phyloP scores from a whole-genome alignment of 37 sponge, comb jelly and placozoan species.

The Diacarnus erythraeanus region DNA sequence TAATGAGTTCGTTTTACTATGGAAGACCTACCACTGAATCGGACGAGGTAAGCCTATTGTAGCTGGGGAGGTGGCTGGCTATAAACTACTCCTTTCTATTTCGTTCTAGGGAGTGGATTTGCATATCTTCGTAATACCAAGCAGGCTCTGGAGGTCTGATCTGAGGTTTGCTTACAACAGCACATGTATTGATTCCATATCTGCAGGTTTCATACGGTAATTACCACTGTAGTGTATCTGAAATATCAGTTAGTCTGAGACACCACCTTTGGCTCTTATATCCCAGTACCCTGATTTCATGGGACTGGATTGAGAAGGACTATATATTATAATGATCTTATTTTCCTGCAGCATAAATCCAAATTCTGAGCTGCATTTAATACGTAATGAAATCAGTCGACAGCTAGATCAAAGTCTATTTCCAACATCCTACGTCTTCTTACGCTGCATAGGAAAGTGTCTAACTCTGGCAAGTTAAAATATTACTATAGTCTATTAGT shows the following conservation, averaged over 20 bases:
- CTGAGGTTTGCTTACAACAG: conserved; percentile 49
- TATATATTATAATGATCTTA: too few relatives aligned
- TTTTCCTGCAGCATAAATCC: background rate
- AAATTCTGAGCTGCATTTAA: background rate
- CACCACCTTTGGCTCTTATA: too few relatives aligned
- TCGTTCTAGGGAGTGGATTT: conserved; percentile 47
- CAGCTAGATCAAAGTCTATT: conserved; percentile 46
- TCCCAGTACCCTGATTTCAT: too few relatives aligned
- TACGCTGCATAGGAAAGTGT: conserved; percentile 50
- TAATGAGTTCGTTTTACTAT: too few relatives aligned
- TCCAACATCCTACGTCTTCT: conserved; percentile 39
- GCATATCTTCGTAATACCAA: conserved; percentile 50
- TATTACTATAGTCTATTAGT: too few relatives aligned
- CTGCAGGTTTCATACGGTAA: conserved; percentile 69
- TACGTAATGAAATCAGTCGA: conserved; percentile 8
- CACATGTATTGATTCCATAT: conserved; percentile 42
- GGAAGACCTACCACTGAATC: too few relatives aligned
- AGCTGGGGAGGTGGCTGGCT: too few relatives aligned
- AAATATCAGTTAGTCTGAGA: background rate
- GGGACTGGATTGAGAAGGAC: too few relatives aligned
- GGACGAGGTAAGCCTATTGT: too few relatives aligned
- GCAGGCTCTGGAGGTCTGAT: conserved; percentile 32
- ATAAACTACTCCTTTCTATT: too few relatives aligned
- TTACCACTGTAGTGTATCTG: background rate
- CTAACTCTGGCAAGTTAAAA: conserved; percentile 42